A percentile compares a stretch with the other conserved stretches of the same genome.
Conservation (phyloP, 2,113 vertebrate genomes). For the Rousettus leschenaultii region DNA sequence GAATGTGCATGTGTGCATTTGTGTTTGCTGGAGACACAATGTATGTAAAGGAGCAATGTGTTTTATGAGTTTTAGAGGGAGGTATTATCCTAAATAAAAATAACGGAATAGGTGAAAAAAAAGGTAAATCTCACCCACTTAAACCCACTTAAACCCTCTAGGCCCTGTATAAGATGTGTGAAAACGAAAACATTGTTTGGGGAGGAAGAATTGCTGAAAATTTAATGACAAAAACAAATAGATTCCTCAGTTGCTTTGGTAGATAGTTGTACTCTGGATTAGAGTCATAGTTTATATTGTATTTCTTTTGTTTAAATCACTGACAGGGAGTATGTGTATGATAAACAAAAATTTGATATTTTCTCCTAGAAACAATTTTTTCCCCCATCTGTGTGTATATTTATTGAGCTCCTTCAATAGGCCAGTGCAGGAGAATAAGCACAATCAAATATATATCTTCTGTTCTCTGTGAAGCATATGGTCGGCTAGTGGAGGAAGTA, state of each 20-base stretch:
- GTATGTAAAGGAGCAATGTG: too few relatives aligned
- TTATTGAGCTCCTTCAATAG: neutral
- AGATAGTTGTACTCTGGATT: neutral
- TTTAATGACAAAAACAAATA: neutral
- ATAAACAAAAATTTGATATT: neutral
- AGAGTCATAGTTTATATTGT: neutral
- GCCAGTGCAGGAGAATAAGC: neutral
- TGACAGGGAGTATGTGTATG: neutral
- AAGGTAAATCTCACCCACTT: neutral
- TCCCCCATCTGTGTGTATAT: neutral
- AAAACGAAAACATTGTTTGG: neutral
- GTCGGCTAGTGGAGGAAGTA: neutral
- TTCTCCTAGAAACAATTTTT: neutral
- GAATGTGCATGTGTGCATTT: too few relatives aligned
- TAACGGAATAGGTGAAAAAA: too few relatives aligned
- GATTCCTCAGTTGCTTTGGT: neutral
- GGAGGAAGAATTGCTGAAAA: neutral
- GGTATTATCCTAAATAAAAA: too few relatives aligned
- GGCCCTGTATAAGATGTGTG: neutral
- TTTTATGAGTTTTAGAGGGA: too few relatives aligned
- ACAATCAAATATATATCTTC: neutral
- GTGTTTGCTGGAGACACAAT: too few relatives aligned
- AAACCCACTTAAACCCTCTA: neutral
- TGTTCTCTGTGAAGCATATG: neutral
- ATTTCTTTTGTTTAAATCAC: neutral